Evolutionary conservation across 2,113 vertebrate genomes (phyloP).

Genomic region (Oreochromis niloticus): DNA sequence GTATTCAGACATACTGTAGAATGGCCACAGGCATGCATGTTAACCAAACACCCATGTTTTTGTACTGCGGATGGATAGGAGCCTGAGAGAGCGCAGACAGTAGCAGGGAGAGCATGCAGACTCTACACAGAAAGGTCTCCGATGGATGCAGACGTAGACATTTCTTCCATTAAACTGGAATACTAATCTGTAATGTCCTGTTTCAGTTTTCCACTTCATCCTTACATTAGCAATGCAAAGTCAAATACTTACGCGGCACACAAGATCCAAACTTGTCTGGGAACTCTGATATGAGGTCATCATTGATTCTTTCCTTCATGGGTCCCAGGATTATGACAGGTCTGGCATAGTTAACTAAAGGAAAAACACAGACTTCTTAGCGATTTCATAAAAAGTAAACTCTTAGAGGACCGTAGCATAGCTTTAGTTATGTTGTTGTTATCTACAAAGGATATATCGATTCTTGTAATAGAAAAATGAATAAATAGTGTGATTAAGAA

Average conservation of each 20-base stretch:
- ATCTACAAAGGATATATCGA: not conserved
- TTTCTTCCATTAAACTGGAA: not conserved
- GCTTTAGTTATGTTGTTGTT: not conserved
- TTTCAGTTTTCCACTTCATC: not conserved
- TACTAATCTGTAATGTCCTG: not conserved
- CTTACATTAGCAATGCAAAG: not conserved
- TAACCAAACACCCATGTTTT: not conserved
- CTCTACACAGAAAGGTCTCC: not conserved
- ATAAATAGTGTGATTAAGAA: not conserved
- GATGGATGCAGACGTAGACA: not conserved
- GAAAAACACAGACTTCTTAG: not conserved
- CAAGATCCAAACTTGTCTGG: slow-evolving; percentile 98
- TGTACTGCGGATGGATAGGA: not conserved
- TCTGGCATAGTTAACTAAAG: slow-evolving; percentile 88
- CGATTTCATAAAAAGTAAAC: not conserved
- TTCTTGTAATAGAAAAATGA: not conserved
- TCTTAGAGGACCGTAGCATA: not conserved
- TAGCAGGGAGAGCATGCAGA: not conserved
- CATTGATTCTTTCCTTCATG: slow-evolving; percentile 97
- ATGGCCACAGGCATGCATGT: not conserved
- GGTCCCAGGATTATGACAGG: slow-evolving; percentile 95
- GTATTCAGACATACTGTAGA: not conserved
- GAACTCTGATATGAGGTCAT: slow-evolving; percentile 96
- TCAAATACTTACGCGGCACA: slow-evolving; percentile 90
- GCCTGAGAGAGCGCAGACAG: not conserved